A percentile compares a stretch with the other conserved stretches of the same genome.
These are phyloP conservation scores for Aleiodes testaceus DNA, from an alignment of 2,888 invertebrate species.

Conservation along the genomic window DNA sequence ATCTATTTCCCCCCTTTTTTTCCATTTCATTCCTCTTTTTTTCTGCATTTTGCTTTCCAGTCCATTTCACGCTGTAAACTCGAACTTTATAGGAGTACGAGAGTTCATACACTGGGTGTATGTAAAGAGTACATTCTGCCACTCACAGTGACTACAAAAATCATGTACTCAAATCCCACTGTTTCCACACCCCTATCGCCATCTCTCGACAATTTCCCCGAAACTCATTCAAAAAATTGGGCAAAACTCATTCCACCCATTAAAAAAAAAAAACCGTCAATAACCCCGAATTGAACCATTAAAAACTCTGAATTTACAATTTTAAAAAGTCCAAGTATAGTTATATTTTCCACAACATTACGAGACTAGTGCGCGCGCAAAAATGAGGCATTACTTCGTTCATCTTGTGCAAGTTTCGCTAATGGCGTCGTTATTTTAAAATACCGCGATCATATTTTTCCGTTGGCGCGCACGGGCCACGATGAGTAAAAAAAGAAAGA, in stretches of 20 bases:
- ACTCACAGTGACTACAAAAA: conserved; percentile 22
- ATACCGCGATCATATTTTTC: conserved; percentile 69
- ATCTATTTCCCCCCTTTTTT: conserved; percentile 32
- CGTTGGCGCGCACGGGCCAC: conserved; percentile 45
- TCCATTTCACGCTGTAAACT: conserved; percentile 72
- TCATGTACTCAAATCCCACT: neutral
- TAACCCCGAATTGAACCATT: conserved; percentile 45
- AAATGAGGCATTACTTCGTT: conserved; percentile 65
- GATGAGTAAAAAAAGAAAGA: conserved; percentile 4
- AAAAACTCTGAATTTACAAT: conserved; percentile 62
- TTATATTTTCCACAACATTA: conserved; percentile 34
- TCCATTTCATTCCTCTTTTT: conserved; percentile 54
- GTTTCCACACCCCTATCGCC: too few relatives aligned
- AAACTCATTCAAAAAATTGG: too few relatives aligned
- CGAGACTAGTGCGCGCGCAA: conserved; percentile 19
- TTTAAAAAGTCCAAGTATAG: conserved; percentile 44
- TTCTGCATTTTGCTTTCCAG: conserved; percentile 68
- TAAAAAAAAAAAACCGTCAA: too few relatives aligned
- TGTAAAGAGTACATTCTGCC: conserved; percentile 4
- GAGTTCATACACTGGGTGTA: conserved; percentile 56
- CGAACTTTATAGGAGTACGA: conserved; percentile 67
- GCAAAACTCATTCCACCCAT: too few relatives aligned
- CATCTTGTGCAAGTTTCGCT: conserved; percentile 67
- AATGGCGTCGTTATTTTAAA: conserved; percentile 72
- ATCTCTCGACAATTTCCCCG: too few relatives aligned